phyloP scores from a whole-genome alignment of 2,797 vertebrate genomes.

The Sebastes oblongus region DNA sequence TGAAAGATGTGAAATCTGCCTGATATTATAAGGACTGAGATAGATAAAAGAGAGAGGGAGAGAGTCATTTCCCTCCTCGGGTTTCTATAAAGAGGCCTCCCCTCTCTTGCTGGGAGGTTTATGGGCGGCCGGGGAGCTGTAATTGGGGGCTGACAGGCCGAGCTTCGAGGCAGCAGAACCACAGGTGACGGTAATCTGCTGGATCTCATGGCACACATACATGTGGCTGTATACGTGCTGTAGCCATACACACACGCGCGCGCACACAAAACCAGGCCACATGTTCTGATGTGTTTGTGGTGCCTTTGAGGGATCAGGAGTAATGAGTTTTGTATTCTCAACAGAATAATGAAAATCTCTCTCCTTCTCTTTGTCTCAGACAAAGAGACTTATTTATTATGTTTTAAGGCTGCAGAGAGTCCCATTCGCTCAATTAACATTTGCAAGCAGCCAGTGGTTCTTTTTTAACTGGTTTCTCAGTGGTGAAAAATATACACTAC shows the following conservation, averaged over 20 bases:
- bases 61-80: constrained; percentile 26
- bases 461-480: neutral
- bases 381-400: neutral
- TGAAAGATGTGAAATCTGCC: constrained; percentile 62
- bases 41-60: constrained; percentile 26
- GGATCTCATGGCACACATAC: constrained; percentile 31
- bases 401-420: neutral
- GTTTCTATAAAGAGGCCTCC: constrained; percentile 54
- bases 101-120: constrained; percentile 52
- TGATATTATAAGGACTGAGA: constrained; percentile 45
- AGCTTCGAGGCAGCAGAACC: constrained; percentile 34
- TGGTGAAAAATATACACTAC: neutral
- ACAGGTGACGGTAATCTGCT: constrained; percentile 55
- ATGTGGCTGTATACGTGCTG: neutral
- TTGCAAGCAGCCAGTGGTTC: neutral
- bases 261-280: constrained; percentile 6
- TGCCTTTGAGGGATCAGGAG: constrained; percentile 40
- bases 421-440: neutral
- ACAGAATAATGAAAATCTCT: constrained; percentile 28
- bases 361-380: constrained; percentile 5
- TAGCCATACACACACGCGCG: neutral
- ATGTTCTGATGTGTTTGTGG: constrained; percentile 42
- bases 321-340: constrained; percentile 59
- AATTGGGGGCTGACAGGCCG: constrained; percentile 42
- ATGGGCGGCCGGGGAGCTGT: constrained; percentile 49